Evolutionary conservation across 2,113 vertebrate species (phyloP).

Genomic region (Pteronura brasiliensis): DNA sequence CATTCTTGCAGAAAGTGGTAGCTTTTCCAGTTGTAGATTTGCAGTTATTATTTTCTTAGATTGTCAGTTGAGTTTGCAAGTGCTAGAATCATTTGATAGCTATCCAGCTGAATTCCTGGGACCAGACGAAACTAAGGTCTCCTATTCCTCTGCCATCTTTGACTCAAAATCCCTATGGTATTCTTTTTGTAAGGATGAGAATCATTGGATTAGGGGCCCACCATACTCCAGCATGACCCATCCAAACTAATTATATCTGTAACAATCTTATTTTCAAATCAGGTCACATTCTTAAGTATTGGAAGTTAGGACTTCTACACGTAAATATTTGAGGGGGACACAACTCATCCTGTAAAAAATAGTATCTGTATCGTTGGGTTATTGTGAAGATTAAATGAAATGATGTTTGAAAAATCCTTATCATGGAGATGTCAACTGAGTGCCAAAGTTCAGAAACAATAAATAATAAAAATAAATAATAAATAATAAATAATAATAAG

Average conservation of each 20-base stretch:
- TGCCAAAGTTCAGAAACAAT: no score
- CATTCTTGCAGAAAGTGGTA: not conserved
- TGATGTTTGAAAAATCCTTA: conserved; percentile 5
- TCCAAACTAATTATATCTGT: conserved; percentile 22
- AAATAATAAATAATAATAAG: no score
- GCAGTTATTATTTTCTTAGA: not conserved
- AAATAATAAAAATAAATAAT: no score
- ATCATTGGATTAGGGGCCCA: not conserved
- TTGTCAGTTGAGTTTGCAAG: not conserved
- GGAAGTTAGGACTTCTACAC: not conserved
- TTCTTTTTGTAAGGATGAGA: not conserved
- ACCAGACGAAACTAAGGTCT: not conserved
- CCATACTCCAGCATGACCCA: not conserved
- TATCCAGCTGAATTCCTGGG: not conserved
- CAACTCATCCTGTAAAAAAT: not conserved
- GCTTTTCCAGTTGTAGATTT: not conserved
- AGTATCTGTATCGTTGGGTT: not conserved
- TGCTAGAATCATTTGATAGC: not conserved
- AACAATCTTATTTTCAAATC: not conserved
- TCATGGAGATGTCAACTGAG: not conserved
- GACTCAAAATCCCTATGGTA: not conserved
- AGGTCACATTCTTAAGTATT: not conserved
- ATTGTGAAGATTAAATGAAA: conserved; percentile 39
- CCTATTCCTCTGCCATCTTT: not conserved
- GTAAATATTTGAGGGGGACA: not conserved